Percentiles rank a stretch among this genome's conserved stretches.
Evolutionary conservation across 2,113 vertebrate genomes (phyloP).

Genomic region (Pluvialis apricaria): DNA sequence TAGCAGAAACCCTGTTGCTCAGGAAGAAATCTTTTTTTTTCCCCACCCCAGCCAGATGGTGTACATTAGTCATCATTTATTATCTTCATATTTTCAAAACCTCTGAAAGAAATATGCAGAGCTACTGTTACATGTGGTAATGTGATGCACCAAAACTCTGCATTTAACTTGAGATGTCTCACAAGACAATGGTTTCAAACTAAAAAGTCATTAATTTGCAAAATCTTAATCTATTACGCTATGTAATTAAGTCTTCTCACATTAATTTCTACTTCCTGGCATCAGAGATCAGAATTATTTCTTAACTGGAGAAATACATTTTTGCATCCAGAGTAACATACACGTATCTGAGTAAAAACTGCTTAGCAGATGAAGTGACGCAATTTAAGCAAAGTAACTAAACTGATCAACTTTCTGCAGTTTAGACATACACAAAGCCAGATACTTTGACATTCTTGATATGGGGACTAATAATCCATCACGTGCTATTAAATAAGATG

Average conservation of each 20-base stretch:
- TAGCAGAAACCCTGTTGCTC: conserved; percentile 13
- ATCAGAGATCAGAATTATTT: neutral
- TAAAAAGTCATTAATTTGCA: neutral
- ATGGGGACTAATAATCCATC: neutral
- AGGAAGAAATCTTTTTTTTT: neutral
- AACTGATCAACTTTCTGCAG: neutral
- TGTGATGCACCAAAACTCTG: neutral
- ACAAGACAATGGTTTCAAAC: neutral
- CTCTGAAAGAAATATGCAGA: conserved; percentile 46
- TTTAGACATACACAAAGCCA: neutral
- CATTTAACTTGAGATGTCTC: neutral
- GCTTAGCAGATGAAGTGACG: neutral
- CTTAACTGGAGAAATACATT: neutral
- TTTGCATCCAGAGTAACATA: neutral
- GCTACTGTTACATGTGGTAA: neutral
- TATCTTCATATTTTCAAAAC: conserved; percentile 54
- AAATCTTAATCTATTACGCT: neutral
- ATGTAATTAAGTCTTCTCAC: neutral
- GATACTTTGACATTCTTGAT: neutral
- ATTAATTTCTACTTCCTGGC: neutral
- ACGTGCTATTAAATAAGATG: neutral
- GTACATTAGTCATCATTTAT: conserved; percentile 66
- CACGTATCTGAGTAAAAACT: neutral
- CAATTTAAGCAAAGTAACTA: neutral
- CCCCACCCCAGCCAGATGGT: conserved; percentile 37